These are phyloP conservation scores for Bibio marci DNA, from an alignment of 2,888 invertebrate species.

Conservation along the genomic window DNA sequence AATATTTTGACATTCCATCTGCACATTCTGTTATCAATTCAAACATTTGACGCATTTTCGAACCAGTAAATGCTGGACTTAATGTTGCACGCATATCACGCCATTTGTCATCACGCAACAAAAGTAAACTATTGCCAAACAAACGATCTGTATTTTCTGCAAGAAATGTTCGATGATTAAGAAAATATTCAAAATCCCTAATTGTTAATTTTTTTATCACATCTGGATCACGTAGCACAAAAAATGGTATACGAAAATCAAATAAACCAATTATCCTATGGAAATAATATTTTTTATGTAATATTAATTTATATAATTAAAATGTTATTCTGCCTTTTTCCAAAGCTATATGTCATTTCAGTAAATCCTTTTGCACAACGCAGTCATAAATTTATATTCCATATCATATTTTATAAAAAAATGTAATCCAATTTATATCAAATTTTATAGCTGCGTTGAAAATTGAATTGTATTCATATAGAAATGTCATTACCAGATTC, in stretches of 20 bases:
- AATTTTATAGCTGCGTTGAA: too few relatives aligned
- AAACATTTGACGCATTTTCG: constrained; percentile 31
- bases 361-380: too few relatives aligned
- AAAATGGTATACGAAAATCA: constrained; percentile 27
- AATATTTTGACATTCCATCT: too few relatives aligned
- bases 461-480: too few relatives aligned
- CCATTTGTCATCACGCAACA: constrained; percentile 28
- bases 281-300: too few relatives aligned
- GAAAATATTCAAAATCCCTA: constrained; percentile 39
- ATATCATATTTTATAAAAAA: too few relatives aligned
- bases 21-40: constrained; percentile 23
- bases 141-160: constrained; percentile 29
- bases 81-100: constrained; percentile 29
- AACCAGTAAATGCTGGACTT: constrained; percentile 30
- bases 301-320: too few relatives aligned
- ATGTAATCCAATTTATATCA: too few relatives aligned
- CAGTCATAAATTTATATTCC: too few relatives aligned
- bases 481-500: too few relatives aligned
- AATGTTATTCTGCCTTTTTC: too few relatives aligned
- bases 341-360: too few relatives aligned
- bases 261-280: constrained; percentile 33
- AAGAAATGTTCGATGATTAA: constrained; percentile 30
- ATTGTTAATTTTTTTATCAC: constrained; percentile 34
- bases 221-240: constrained; percentile 36
- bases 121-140: constrained; percentile 32